A percentile compares a stretch with the other conserved stretches of the same genome.
These are phyloP conservation scores for Phoxinus phoxinus DNA, from an alignment of 2,113 vertebrate species.

Conservation along the genomic window DNA sequence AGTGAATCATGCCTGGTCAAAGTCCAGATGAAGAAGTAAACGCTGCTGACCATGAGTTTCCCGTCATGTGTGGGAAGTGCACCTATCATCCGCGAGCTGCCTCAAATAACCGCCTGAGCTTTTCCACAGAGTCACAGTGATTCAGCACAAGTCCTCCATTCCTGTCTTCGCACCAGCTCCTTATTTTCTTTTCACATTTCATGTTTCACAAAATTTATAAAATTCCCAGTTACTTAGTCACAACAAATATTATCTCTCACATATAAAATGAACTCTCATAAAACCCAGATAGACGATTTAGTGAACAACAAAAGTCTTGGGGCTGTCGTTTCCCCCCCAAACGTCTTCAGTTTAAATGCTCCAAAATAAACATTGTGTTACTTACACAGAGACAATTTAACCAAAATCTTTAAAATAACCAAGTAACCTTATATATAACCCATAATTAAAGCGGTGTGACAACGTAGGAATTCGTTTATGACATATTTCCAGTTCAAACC, in stretches of 20 bases:
- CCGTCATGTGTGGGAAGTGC: conserved; percentile 66
- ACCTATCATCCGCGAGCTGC: conserved; percentile 49
- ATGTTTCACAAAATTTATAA: not conserved
- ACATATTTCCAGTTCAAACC: not conserved
- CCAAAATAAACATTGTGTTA: not conserved
- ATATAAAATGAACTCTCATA: not conserved
- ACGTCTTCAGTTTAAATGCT: not conserved
- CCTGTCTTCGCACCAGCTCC: not conserved
- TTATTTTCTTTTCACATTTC: not conserved
- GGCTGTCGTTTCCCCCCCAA: not conserved
- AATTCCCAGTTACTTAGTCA: not conserved
- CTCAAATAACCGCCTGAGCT: conserved; percentile 58
- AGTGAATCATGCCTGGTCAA: conserved; percentile 14
- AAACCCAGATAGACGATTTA: not conserved
- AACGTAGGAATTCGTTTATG: not conserved
- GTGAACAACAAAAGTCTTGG: not conserved
- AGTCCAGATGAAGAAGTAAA: conserved; percentile 27
- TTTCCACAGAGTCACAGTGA: conserved; percentile 77
- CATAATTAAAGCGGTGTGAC: not conserved
- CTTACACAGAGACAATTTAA: too few relatives aligned
- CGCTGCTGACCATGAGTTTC: conserved; percentile 60
- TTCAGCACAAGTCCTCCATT: conserved; percentile 76
- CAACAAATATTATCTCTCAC: not conserved
- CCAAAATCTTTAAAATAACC: not conserved
- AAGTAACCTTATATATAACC: not conserved